A percentile compares a stretch with the other conserved stretches of the same genome.
phyloP scores from a whole-genome alignment of 2,888 invertebrate genomes.

The Gari tellinella region DNA sequence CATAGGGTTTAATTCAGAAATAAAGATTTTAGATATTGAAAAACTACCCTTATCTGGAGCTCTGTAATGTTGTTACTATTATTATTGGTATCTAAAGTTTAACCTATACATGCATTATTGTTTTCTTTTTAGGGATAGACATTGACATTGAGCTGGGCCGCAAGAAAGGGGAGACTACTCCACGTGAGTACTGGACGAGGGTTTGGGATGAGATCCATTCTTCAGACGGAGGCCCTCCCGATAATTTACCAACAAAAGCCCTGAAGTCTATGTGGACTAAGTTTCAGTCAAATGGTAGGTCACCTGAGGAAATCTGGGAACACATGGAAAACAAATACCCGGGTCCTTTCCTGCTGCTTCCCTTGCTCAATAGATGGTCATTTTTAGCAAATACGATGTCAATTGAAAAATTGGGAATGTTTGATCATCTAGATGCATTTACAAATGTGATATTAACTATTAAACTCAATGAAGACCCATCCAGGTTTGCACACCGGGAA shows the following conservation, averaged over 20 bases:
- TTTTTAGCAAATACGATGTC: slow-evolving; percentile 1
- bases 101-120: too few relatives aligned
- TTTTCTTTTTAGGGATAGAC: slow-evolving; percentile 14
- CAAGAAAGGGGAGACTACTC: slow-evolving; percentile 2
- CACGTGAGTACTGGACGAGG: slow-evolving; percentile 8
- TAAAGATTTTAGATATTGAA: too few relatives aligned
- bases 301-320: slow-evolving; percentile 14
- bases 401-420: slow-evolving; percentile 11
- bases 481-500: too few relatives aligned
- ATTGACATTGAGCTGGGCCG: slow-evolving; percentile 9
- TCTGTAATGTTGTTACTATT: too few relatives aligned
- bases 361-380: slow-evolving; percentile 13
- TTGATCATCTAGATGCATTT: slow-evolving; percentile 5
- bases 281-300: slow-evolving; percentile 1
- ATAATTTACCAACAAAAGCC: slow-evolving; percentile 6
- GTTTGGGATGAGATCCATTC: slow-evolving; percentile 19
- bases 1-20: too few relatives aligned
- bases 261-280: slow-evolving; percentile 11
- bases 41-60: too few relatives aligned
- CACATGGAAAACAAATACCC: slow-evolving; percentile 17
- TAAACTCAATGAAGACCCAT: too few relatives aligned
- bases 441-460: not conserved
- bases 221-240: slow-evolving; percentile 15
- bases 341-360: slow-evolving; percentile 14
- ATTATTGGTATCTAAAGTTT: too few relatives aligned